Evolutionary conservation across 2,113 vertebrate species (phyloP).

Genomic region (Catagonus wagneri): DNA sequence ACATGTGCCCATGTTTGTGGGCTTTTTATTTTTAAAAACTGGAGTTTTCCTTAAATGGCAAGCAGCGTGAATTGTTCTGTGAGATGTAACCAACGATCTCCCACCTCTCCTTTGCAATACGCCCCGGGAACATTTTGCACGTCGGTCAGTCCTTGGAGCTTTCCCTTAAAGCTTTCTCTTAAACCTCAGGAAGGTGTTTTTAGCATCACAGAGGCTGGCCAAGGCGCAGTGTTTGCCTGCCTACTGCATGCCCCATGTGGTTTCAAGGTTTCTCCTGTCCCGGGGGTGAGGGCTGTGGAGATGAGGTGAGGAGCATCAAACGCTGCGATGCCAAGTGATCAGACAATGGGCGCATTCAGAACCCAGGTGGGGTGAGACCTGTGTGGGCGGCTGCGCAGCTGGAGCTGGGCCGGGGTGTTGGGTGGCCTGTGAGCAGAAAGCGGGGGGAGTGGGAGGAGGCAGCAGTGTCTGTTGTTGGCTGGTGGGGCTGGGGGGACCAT

Average conservation of each 20-base stretch:
- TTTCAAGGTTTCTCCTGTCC: not conserved
- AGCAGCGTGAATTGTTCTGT: not conserved
- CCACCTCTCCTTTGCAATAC: not conserved
- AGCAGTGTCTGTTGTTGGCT: not conserved
- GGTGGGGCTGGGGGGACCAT: not conserved
- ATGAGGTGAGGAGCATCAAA: not conserved
- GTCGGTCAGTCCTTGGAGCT: not conserved
- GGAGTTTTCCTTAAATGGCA: conserved; percentile 2
- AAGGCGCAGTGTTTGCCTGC: not conserved
- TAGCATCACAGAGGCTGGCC: not conserved
- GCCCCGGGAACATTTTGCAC: not conserved
- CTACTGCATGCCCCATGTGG: conserved; percentile 27
- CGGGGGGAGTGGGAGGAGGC: too few species aligned
- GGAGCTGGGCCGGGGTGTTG: not conserved
- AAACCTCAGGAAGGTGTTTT: not conserved
- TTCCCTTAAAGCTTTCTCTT: not conserved
- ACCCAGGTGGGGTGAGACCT: conserved; percentile 70
- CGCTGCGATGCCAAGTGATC: not conserved
- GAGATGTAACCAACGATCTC: not conserved
- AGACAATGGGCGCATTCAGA: conserved; percentile 76
- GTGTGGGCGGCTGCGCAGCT: conserved; percentile 61
- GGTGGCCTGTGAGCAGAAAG: not conserved
- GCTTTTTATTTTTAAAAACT: not conserved
- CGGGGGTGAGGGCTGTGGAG: not conserved
- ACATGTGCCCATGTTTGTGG: not conserved